Evolutionary conservation across 2,888 invertebrate species (phyloP).

Genomic region (Watsonalla cultraria): DNA sequence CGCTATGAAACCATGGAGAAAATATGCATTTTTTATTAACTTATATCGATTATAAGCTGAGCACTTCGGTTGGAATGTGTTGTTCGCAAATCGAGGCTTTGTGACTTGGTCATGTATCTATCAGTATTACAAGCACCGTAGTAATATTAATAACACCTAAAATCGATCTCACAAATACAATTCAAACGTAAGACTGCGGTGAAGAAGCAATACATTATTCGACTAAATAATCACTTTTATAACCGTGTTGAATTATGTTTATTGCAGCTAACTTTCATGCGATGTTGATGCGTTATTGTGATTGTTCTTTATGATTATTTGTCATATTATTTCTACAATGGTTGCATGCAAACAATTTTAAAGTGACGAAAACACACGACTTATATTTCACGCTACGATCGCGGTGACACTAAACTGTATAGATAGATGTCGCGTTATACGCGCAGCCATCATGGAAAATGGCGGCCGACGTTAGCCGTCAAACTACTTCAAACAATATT

Average conservation of each 20-base stretch:
- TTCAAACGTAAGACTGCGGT: constrained; percentile 65
- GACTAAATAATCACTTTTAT: constrained; percentile 47
- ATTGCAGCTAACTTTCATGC: constrained; percentile 28
- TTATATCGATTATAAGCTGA: constrained; percentile 61
- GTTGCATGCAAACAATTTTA: constrained; percentile 65
- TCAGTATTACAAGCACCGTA: constrained; percentile 68
- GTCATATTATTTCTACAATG: constrained; percentile 65
- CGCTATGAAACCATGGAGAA: constrained; percentile 65
- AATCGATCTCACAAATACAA: constrained; percentile 75
- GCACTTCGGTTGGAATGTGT: constrained; percentile 15
- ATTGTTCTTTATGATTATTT: constrained; percentile 39
- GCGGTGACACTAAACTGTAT: constrained; percentile 70
- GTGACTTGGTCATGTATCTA: constrained; percentile 47
- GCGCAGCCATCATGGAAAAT: constrained; percentile 70
- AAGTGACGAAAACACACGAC: constrained; percentile 38
- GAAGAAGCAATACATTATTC: constrained; percentile 68
- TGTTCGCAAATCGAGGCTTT: constrained; percentile 9
- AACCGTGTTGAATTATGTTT: constrained; percentile 23
- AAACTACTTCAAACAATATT: constrained; percentile 35
- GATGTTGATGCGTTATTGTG: constrained; percentile 29
- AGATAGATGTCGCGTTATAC: constrained; percentile 68
- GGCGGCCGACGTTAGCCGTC: constrained; percentile 61
- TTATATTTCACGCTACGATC: constrained; percentile 42
- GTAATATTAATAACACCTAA: constrained; percentile 78
- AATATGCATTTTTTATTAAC: constrained; percentile 77